Conservation (phyloP, 2,113 vertebrate genomes). For the Mobula birostris region DNA sequence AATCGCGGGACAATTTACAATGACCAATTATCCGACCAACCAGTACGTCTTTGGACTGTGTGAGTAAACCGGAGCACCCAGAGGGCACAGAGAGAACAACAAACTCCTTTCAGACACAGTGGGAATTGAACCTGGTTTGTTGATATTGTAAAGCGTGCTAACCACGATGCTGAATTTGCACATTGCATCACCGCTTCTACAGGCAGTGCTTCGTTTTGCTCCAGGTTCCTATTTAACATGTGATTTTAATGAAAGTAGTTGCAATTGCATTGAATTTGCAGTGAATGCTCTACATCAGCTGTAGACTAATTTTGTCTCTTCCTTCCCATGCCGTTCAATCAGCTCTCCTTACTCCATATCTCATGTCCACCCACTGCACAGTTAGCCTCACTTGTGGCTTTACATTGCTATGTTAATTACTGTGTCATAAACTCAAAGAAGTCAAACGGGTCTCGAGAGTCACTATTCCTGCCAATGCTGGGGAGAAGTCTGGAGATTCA, state of each 20-base stretch:
- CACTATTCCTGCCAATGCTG: no score
- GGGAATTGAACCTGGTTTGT: no score
- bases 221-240: background rate
- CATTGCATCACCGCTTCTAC: background rate
- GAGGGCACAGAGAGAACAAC: no score
- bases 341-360: background rate
- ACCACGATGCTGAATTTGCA: background rate
- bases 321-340: background rate
- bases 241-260: background rate
- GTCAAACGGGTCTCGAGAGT: no score
- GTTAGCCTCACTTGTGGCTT: background rate
- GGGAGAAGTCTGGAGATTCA: no score
- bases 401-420: background rate
- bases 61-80: no score
- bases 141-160: no score
- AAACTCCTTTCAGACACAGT: no score
- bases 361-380: no score
- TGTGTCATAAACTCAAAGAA: background rate
- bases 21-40: no score
- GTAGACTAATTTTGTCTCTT: background rate
- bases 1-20: no score
- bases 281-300: background rate
- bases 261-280: background rate
- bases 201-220: background rate
- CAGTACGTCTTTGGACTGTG: no score